These are phyloP conservation scores for Eptesicus fuscus DNA, from an alignment of 2,113 vertebrate genomes.

Conservation along the genomic window DNA sequence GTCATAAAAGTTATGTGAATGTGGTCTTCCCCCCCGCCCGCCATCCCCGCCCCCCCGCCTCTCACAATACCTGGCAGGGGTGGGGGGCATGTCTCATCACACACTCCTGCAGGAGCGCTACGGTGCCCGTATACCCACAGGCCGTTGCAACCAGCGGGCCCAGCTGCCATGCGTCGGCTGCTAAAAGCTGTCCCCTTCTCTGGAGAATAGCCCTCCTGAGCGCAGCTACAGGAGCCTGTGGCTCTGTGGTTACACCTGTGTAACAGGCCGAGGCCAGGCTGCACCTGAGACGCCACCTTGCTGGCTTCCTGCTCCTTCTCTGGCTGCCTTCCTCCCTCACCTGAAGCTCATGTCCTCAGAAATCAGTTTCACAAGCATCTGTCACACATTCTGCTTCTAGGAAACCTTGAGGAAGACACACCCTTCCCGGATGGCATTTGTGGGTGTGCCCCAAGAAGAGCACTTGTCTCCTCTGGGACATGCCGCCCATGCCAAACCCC, in stretches of 20 bases:
- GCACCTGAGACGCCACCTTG: neutral
- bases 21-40: too few relatives aligned
- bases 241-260: neutral
- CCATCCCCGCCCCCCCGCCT: too few relatives aligned
- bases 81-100: neutral
- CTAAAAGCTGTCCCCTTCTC: neutral
- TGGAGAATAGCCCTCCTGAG: rapidly evolving
- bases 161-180: rapidly evolving
- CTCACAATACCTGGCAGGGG: too few relatives aligned
- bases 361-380: neutral
- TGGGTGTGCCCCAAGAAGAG: neutral
- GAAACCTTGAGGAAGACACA: neutral
- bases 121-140: neutral
- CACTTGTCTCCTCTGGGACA: neutral
- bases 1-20: too few relatives aligned
- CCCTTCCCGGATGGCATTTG: neutral
- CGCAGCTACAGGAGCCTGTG: neutral
- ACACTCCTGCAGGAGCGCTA: neutral
- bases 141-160: neutral
- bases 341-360: neutral
- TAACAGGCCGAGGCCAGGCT: too few relatives aligned
- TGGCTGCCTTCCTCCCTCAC: neutral
- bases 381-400: neutral
- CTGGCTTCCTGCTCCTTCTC: neutral
- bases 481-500: neutral